A percentile compares a stretch with the other conserved stretches of the same genome.
Conservation (phyloP, 2,888 invertebrate genomes). For the Drosophila neonasuta region DNA sequence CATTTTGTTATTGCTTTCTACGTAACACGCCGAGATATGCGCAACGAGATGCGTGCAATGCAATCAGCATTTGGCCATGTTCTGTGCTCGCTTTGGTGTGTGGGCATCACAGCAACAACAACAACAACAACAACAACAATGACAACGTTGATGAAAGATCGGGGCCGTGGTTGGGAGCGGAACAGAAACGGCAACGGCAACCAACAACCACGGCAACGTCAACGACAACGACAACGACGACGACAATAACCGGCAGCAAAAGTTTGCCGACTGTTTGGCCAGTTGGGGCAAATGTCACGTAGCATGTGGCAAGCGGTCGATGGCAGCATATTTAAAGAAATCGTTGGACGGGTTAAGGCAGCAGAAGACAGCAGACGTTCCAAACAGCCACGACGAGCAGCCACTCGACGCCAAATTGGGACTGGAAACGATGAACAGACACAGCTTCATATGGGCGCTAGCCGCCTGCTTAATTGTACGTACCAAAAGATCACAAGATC, state of each 20-base stretch:
- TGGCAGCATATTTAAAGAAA: conserved; percentile 79
- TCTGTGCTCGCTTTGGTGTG: conserved; percentile 39
- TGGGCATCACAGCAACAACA: conserved; percentile 42
- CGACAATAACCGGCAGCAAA: conserved; percentile 41
- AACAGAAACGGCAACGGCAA: conserved; percentile 45
- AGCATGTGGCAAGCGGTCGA: conserved; percentile 40
- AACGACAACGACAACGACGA: neutral
- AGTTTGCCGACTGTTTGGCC: conserved; percentile 10
- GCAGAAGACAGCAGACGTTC: conserved; percentile 74
- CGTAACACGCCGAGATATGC: conserved; percentile 68
- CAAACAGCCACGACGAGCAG: conserved; percentile 42
- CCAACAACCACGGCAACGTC: no score
- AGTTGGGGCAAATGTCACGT: conserved; percentile 76
- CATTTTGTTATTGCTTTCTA: conserved; percentile 55
- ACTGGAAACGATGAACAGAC: conserved; percentile 76
- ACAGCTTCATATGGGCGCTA: conserved; percentile 74
- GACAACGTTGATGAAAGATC: conserved; percentile 14
- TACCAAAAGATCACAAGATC: conserved; percentile 36
- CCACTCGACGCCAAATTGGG: conserved; percentile 61
- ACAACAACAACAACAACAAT: conserved; percentile 23
- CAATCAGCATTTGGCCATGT: conserved; percentile 73
- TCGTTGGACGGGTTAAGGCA: conserved; percentile 57
- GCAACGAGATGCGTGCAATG: conserved; percentile 63
- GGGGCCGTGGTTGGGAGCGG: conserved; percentile 49
- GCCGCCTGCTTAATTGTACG: conserved; percentile 80